Base-by-base conservation (phyloP, 2,888 invertebrate genomes). In the Julus scandinavius region DNA sequence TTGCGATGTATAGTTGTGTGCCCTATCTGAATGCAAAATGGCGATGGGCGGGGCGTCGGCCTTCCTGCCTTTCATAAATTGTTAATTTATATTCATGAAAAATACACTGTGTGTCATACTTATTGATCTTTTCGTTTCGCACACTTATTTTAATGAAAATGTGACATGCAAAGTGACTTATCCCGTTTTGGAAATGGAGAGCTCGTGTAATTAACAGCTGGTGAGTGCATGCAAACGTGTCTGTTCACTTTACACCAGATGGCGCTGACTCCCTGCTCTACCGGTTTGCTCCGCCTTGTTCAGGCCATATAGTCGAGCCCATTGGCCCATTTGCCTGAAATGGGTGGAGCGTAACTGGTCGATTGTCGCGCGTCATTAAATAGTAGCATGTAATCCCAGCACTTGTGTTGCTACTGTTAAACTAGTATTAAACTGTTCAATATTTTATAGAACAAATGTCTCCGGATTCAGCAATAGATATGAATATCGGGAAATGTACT, bases 1-100 rank as follows among this genome's bases (percentile, higher is more conserved):
- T 13, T 13, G 7, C 50, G 50, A 9, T 50, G 50, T 13, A 6
- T 13, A 50, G 13, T 50, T 50, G 50, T 9, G 7, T 50, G 11
- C 50, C 9, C 6, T 49, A 20, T n/a, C 6, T n/a, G 63, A 20
- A 63, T 63, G n/a, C 63, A 63, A 63, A 63, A 20, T 63, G 63
- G 63, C 63, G 63, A 63, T 63, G 63, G 63, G 63, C 63, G 63
- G n/a, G 20, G 63, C 63, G 6, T 20, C 63, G 63, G 9, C 7
- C 9, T 6, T 63, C 63, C 63, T 63, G 20, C 63, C 63, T 63
- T 63, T 63, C 63, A 63, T 63, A 63, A 63, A 63, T 63, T 63
- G 63, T 63, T 63, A 63, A 63, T 63, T 63, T 63, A 63, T 63
- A 63, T 63, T 63, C 63, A 63, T 63, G 63, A 63, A 63, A 63